Evolutionary conservation across 2,797 vertebrate genomes (phyloP).

Genomic region (Acomys russatus): DNA sequence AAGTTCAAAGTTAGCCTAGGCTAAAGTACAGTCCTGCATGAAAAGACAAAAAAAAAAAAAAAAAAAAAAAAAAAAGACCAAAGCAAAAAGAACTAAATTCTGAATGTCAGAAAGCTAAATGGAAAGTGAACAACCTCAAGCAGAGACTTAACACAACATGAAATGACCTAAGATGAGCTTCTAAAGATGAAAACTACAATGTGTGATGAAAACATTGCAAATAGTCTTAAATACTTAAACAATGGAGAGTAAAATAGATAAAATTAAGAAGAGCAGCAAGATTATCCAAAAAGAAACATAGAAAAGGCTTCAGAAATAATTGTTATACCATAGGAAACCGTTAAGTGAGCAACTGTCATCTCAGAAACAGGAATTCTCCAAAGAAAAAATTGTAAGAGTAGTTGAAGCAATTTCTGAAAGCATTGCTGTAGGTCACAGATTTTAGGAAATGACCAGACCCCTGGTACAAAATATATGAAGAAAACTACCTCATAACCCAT

Average conservation of each 20-base stretch:
- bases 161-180: background rate
- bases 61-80: no score
- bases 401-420: background rate
- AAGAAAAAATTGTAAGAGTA: background rate
- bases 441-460: background rate
- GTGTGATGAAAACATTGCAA: background rate
- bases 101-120: background rate
- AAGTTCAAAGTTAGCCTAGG: background rate
- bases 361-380: background rate
- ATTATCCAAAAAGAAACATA: background rate
- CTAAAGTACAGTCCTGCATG: background rate
- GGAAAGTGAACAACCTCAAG: background rate
- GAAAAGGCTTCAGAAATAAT: background rate
- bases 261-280: background rate
- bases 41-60: background rate
- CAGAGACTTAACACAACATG: no score
- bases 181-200: background rate
- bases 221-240: background rate
- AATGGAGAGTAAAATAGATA: background rate
- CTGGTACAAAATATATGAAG: background rate
- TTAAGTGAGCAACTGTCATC: background rate
- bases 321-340: background rate
- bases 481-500: background rate
- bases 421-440: background rate
- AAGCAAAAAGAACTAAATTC: background rate